Percentiles rank a stretch among this genome's conserved stretches.
phyloP scores from a whole-genome alignment of 2,888 invertebrate genomes.

The Chelonus formosanus region DNA sequence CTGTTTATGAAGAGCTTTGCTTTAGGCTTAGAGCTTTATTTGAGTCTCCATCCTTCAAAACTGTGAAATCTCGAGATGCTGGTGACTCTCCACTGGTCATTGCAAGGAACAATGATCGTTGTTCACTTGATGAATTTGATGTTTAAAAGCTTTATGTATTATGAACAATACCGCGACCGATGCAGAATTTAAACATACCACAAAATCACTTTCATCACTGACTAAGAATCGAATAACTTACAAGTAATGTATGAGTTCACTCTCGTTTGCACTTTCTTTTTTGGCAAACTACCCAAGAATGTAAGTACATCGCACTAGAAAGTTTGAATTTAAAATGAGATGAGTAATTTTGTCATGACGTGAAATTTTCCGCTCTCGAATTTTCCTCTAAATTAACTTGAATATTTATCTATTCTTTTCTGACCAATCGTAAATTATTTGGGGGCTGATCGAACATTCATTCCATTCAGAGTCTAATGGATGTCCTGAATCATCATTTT shows the following conservation, averaged over 20 bases:
- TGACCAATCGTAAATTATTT: not conserved
- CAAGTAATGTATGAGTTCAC: slow-evolving; percentile 45
- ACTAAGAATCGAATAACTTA: slow-evolving; percentile 42
- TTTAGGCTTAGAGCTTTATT: too few relatives aligned
- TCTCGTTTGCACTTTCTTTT: slow-evolving; percentile 54
- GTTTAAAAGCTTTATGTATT: not conserved
- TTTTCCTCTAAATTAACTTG: slow-evolving; percentile 14
- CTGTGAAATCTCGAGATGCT: too few relatives aligned
- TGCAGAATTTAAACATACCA: slow-evolving; percentile 36
- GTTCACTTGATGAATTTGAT: not conserved
- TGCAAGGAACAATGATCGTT: too few relatives aligned
- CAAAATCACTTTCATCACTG: slow-evolving; percentile 48
- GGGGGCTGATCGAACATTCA: too few relatives aligned
- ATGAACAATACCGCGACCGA: slow-evolving; percentile 9
- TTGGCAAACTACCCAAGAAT: slow-evolving; percentile 35
- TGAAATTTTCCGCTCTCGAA: slow-evolving; percentile 17
- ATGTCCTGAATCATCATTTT: too few relatives aligned
- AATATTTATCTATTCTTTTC: not conserved
- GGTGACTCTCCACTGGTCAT: too few relatives aligned
- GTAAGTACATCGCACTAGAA: slow-evolving; percentile 43
- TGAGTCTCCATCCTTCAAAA: too few relatives aligned
- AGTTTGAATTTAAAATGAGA: slow-evolving; percentile 46
- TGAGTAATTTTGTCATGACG: slow-evolving; percentile 23
- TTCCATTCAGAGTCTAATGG: too few relatives aligned
- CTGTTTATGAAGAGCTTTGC: too few relatives aligned